Evolutionary conservation across 92 coral and sea anemone species (phyloP), one percentile per base, ranked within the genome.

Genomic region (Umimayanthus chanpuru): DNA sequence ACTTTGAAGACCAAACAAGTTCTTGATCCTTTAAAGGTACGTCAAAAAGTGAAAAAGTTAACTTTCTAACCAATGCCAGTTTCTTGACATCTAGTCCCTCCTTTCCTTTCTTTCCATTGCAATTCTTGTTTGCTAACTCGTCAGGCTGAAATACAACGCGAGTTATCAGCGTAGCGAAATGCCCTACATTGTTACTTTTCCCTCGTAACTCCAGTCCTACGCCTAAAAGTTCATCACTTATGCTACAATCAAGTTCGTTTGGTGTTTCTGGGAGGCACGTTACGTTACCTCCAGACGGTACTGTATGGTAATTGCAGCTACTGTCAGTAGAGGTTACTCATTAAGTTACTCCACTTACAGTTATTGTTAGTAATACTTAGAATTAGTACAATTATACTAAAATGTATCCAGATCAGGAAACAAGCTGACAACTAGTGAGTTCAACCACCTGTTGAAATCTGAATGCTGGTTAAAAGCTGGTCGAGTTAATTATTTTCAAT

Each of bases 91-190:
- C 41, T 16, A 85, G 21, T 4, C 18, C 38, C 6, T 85, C 67
- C 47, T 85, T 70, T 18, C 68, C 88, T 15, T 21, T 23, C 18
- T 20, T 38, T 1, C 88, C 70, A 2, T 30, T 70, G 20, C 80
- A 85, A 12, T 85, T 85, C 20, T 29, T 30, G 64, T 85, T 85
- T 2, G 8, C 1, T 7, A 76, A 40, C 26, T 73, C 88, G 11
- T 85, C 82, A 36, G 64, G 49, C 10, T 30, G 0, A 29, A 86
- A 86, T 18, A 86, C 12, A 75, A 76, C 73, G 47, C 53, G 78
- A 8, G 75, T 55, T 1, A 49, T 12, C 0, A 41, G 67, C 30
- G 81, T 85, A 18, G 88, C 80, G 44, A 70, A 73, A 50, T 73
- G 81, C 18, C 82, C 89, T 15, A 75, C 39, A 6, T 53, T 16